Conservation (phyloP, 2,113 vertebrate species). For the Amphiprion percula region DNA sequence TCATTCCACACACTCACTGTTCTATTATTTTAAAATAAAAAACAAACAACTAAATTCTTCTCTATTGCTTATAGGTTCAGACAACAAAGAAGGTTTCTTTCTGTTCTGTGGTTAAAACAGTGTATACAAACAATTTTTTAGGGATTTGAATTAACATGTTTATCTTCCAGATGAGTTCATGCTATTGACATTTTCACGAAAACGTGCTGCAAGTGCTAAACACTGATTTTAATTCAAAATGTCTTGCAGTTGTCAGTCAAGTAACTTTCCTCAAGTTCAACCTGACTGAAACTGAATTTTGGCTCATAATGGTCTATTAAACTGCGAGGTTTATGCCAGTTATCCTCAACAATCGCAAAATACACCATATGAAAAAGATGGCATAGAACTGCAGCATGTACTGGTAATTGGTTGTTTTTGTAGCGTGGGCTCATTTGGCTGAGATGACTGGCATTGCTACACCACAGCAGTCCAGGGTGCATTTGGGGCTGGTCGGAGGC, state of each 20-base stretch:
- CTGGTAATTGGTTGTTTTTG: background rate
- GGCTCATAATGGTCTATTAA: background rate
- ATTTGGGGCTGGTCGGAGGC: background rate
- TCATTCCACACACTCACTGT: background rate
- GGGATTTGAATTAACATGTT: background rate
- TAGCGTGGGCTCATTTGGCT: constrained; percentile 6
- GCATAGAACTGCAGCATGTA: no score
- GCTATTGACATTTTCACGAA: background rate
- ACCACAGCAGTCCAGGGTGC: background rate
- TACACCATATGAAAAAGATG: no score
- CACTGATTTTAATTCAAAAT: background rate
- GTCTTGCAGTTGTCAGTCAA: background rate
- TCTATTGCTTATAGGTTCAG: background rate
- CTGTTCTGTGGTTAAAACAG: background rate
- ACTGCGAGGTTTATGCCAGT: background rate
- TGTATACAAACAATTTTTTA: background rate
- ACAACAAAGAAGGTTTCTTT: background rate
- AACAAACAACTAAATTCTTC: background rate
- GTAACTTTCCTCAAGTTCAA: background rate
- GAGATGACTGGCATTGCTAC: background rate
- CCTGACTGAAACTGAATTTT: background rate
- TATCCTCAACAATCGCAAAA: background rate
- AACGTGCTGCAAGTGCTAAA: background rate
- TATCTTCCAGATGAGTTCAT: background rate
- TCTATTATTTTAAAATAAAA: background rate